Base-by-base conservation (phyloP, 2,888 invertebrate species). In the Platycheirus rosarum region DNA sequence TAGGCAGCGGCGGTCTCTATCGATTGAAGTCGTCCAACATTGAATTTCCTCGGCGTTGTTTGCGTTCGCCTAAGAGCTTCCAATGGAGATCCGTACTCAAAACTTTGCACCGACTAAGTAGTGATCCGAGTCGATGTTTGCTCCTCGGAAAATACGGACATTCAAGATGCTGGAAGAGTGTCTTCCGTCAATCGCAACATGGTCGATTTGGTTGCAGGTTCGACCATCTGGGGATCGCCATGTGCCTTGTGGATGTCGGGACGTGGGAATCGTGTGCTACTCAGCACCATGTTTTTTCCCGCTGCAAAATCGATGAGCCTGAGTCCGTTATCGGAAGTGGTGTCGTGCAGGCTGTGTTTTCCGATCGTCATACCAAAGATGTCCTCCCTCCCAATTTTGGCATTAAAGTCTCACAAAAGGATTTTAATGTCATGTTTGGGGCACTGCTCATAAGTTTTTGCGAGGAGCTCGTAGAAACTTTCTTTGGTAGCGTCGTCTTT, bases 381-480 rank as follows among this genome's bases (percentile, higher is more conserved):
- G 35, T 35, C 35, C 35, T 35, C 35, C 35, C 35, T 23, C 23
- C 23, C 23, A 23, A 23, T 23, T 23, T 23, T 23, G 23, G 23
- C 57, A 51, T 71, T 71, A 13, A 78, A 78, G 23, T 70, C 65
- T n/a, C 49, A 65, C 13, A 70, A 49, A 14, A 71, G 71, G 8
- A 75, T 71, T 13, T 76, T 77, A 23, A 48, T 63, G 44, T 69
- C 63, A 37, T 73, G 48, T 51, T 46, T 46, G n/a, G 71, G 73
- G 32, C 68, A 66, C 42, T 55, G 53, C 29, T 66, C 62, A 40
- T 66, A 73, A 14, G 63, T 40, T 37, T 32, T 40, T 1, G 49
- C 63, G 20, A 60, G 57, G 35, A n/a, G 65, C 37, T 57, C 77
- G 9, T 63, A 46, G 48, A 78, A 78, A n/a, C 5, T 9, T 16